A percentile compares a stretch with the other conserved stretches of the same genome.
These are phyloP conservation scores for Numenius arquata DNA, from an alignment of 2,113 vertebrate genomes.

Conservation along the genomic window DNA sequence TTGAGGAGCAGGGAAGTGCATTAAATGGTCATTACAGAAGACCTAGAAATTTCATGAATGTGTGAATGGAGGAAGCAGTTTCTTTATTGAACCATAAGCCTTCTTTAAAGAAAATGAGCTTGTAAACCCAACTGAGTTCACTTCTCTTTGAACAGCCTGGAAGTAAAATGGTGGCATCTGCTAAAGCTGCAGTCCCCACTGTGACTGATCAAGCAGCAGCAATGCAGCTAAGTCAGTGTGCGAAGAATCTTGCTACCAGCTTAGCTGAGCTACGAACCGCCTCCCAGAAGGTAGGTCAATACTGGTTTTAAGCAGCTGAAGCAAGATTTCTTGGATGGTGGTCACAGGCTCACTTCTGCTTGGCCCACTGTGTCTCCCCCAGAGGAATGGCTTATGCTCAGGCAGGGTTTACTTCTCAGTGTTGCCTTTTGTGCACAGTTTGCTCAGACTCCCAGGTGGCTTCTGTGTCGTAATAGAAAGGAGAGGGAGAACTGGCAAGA, in stretches of 20 bases:
- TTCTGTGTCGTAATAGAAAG: background rate
- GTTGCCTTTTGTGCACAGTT: background rate
- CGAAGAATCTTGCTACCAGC: slow-evolving; percentile 96
- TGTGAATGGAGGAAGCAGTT: background rate
- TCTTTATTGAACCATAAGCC: background rate
- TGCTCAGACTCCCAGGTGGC: background rate
- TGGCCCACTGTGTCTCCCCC: background rate
- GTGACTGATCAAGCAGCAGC: slow-evolving; percentile 95
- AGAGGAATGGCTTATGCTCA: background rate
- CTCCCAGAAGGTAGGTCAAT: slow-evolving; percentile 86
- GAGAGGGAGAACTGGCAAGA: background rate
- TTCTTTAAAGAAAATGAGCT: background rate
- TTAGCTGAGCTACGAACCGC: slow-evolving; percentile 92
- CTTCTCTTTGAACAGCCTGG: slow-evolving; percentile 80
- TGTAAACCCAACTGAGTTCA: background rate
- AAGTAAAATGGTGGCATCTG: slow-evolving; percentile 96
- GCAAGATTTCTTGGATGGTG: background rate
- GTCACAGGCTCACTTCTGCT: background rate
- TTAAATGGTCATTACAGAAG: background rate
- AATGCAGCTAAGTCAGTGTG: slow-evolving; percentile 97
- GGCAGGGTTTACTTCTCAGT: background rate
- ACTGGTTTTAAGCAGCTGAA: background rate
- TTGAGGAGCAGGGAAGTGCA: background rate
- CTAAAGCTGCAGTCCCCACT: slow-evolving; percentile 94
- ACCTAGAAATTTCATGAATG: background rate